Evolutionary conservation across 2,888 invertebrate genomes (phyloP).

Genomic region (Caenorhabditis sp.): DNA sequence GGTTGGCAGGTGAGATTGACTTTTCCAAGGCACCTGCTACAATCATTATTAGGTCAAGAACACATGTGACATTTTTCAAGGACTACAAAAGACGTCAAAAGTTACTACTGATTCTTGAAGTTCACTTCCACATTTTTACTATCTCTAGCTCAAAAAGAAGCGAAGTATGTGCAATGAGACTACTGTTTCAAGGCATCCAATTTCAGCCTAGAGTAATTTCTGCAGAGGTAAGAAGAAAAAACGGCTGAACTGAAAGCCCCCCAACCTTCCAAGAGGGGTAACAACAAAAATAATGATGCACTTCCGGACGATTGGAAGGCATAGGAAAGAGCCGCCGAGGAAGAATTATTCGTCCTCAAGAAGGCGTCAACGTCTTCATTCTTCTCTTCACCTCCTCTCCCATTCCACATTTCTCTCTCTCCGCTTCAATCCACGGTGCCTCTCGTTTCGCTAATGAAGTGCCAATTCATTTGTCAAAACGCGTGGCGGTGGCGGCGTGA

Average conservation of each 20-base stretch:
- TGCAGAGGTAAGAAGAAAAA: not conserved
- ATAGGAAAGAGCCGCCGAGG: not conserved
- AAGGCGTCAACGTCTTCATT: conserved; percentile 35
- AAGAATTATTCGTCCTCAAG: conserved; percentile 17
- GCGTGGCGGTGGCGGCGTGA: not conserved
- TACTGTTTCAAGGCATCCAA: too few relatives aligned
- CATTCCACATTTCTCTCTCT: conserved; percentile 1
- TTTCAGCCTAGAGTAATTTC: too few relatives aligned
- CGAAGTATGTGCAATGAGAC: too few relatives aligned
- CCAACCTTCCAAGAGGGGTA: not conserved
- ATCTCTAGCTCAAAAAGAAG: too few relatives aligned
- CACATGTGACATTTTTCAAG: too few relatives aligned
- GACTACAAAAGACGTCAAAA: too few relatives aligned
- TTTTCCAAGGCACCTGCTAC: too few relatives aligned
- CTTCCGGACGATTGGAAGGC: conserved; percentile 34
- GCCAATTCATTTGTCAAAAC: conserved; percentile 46
- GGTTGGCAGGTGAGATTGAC: not conserved
- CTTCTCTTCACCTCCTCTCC: not conserved
- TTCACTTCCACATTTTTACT: too few relatives aligned
- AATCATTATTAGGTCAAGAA: too few relatives aligned
- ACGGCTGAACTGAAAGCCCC: not conserved
- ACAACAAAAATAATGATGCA: conserved; percentile 42
- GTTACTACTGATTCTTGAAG: too few relatives aligned
- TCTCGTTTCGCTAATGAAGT: conserved; percentile 50
- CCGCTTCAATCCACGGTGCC: conserved; percentile 24